These are phyloP conservation scores for Panonychus citri DNA, from an alignment of 1,140 invertebrate species.

Conservation along the genomic window DNA sequence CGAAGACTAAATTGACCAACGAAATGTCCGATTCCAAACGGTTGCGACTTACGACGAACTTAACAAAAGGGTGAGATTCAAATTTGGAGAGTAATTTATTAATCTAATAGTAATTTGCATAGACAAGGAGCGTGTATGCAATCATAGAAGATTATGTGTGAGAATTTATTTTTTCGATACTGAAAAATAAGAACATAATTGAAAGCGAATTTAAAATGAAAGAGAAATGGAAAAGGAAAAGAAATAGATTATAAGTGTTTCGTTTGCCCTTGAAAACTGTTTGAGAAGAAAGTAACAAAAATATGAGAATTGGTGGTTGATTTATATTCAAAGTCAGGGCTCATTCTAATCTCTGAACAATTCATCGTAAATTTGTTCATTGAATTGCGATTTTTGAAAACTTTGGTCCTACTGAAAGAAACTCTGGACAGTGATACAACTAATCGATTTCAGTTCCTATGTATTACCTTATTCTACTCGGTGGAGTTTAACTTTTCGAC, in stretches of 20 bases:
- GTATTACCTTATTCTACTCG: too few species aligned
- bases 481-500: too few species aligned
- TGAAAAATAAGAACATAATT: constrained; percentile 19
- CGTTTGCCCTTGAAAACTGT: constrained; percentile 69
- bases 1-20: constrained; percentile 79
- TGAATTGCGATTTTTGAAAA: too few species aligned
- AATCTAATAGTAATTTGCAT: constrained; percentile 61
- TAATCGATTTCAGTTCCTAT: too few species aligned
- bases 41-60: constrained; percentile 59
- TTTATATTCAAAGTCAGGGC: too few species aligned
- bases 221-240: not conserved
- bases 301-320: constrained; percentile 93
- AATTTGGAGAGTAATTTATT: constrained; percentile 74
- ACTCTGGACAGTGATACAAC: too few species aligned
- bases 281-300: constrained; percentile 78
- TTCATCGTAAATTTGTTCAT: too few species aligned
- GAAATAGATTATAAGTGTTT: not conserved
- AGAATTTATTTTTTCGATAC: constrained; percentile 66
- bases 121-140: constrained; percentile 66
- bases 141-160: constrained; percentile 70
- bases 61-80: constrained; percentile 52
- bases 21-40: constrained; percentile 84
- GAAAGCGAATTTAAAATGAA: too few species aligned
- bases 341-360: too few species aligned
- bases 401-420: too few species aligned